Percentiles rank a stretch among this genome's conserved stretches.
These are phyloP conservation scores for Triplophysa dalaica DNA, from an alignment of 2,113 vertebrate species.

Conservation along the genomic window DNA sequence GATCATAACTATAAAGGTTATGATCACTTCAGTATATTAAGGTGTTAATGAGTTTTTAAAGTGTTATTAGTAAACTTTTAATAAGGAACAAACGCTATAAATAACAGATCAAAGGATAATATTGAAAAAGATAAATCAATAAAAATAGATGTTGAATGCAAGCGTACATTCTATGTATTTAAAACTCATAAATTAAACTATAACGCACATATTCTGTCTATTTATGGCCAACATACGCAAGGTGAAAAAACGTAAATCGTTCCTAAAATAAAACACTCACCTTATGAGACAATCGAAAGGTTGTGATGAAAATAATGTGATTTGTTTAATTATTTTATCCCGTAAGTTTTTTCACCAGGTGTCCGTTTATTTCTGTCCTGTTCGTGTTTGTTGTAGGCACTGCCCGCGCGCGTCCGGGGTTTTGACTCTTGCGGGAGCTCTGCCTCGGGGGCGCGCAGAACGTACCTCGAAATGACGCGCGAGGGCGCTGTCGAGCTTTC, in stretches of 20 bases:
- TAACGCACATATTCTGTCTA: neutral
- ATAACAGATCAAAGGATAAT: too few species aligned
- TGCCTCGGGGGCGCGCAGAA: neutral
- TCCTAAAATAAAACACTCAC: neutral
- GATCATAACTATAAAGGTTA: neutral
- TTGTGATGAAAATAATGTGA: neutral
- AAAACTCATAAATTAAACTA: too few species aligned
- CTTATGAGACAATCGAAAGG: neutral
- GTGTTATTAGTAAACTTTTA: neutral
- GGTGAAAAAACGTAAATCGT: neutral
- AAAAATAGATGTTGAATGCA: too few species aligned
- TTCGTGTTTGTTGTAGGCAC: neutral
- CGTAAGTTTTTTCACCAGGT: neutral
- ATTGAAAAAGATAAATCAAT: too few species aligned
- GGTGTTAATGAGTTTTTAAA: neutral
- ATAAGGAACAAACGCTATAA: neutral
- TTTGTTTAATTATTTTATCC: neutral
- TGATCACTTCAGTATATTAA: neutral
- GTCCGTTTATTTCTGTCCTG: slow-evolving; percentile 3
- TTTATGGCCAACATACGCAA: neutral
- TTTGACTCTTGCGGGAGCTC: neutral
- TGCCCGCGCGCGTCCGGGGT: slow-evolving; percentile 2
- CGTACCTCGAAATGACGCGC: neutral
- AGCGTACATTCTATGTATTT: too few species aligned
- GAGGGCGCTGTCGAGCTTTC: neutral